phyloP scores from a whole-genome alignment of 2,888 invertebrate genomes.

The Desoria tigrina region DNA sequence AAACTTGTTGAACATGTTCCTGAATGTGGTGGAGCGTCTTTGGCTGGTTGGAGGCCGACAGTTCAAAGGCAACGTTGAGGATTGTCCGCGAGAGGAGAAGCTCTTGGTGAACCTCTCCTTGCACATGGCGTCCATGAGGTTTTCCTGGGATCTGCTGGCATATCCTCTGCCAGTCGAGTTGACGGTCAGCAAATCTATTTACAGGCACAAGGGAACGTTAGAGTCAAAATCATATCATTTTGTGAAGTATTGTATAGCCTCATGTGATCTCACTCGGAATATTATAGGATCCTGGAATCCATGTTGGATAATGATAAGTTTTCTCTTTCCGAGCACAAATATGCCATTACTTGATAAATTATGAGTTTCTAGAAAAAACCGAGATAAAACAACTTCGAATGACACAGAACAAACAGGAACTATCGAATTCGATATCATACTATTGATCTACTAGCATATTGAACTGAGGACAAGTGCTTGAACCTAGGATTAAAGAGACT shows the following conservation, averaged over 20 bases:
- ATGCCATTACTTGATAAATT: too few species aligned
- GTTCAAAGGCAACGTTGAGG: constrained; percentile 49
- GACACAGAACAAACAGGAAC: too few species aligned
- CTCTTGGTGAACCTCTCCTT: constrained; percentile 46
- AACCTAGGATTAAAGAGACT: too few species aligned
- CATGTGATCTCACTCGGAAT: neutral
- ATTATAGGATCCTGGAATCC: neutral
- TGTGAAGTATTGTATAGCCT: too few species aligned
- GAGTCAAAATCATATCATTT: neutral
- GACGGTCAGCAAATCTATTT: constrained; percentile 37
- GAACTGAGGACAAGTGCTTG: too few species aligned
- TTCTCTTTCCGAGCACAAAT: too few species aligned
- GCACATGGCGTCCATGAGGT: constrained; percentile 48
- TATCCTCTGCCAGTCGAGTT: constrained; percentile 30
- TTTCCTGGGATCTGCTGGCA: constrained; percentile 49
- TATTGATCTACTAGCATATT: too few species aligned
- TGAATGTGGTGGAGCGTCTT: constrained; percentile 45
- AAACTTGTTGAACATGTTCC: constrained; percentile 53
- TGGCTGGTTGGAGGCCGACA: constrained; percentile 45
- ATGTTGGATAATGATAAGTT: too few species aligned
- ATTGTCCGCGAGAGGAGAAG: constrained; percentile 46
- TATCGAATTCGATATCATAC: too few species aligned
- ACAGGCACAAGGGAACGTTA: too few species aligned
- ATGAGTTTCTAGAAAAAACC: too few species aligned
- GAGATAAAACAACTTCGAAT: too few species aligned